These are phyloP conservation scores for Dromius quadrimaculatus DNA, from an alignment of 2,888 invertebrate genomes.

Conservation along the genomic window DNA sequence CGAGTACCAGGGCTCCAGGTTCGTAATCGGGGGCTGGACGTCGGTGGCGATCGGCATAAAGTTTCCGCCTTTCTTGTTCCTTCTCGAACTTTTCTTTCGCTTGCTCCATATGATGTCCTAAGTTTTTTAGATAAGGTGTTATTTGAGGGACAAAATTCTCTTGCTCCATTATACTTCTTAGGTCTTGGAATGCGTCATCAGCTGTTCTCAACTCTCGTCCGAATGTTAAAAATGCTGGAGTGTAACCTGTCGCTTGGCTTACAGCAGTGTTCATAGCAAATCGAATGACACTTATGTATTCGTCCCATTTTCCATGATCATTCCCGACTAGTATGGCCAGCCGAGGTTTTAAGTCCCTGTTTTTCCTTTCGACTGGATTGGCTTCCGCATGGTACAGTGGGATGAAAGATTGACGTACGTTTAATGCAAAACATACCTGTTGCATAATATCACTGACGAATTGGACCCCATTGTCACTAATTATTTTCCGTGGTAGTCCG, in stretches of 20 bases:
- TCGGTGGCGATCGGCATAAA: too few species aligned
- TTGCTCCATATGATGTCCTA: too few species aligned
- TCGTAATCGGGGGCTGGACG: too few species aligned
- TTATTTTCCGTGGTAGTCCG: conserved; percentile 57
- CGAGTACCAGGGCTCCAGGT: too few species aligned
- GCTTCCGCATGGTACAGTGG: conserved; percentile 59
- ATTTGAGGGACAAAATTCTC: conserved; percentile 55
- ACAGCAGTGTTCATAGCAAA: conserved; percentile 60
- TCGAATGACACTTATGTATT: conserved; percentile 52
- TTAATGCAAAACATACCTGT: conserved; percentile 55
- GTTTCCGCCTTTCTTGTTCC: too few species aligned
- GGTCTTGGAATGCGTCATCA: conserved; percentile 56
- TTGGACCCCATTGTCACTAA: conserved; percentile 58
- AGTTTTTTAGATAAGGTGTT: too few species aligned
- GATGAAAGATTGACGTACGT: conserved; percentile 56
- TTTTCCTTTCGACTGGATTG: conserved; percentile 59
- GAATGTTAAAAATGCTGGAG: conserved; percentile 59
- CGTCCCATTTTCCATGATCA: conserved; percentile 32
- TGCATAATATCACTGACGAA: conserved; percentile 57
- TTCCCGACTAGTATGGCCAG: conserved; percentile 54
- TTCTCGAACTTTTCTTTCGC: too few species aligned
- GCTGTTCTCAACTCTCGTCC: conserved; percentile 58
- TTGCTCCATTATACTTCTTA: conserved; percentile 53
- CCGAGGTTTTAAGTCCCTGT: conserved; percentile 56
- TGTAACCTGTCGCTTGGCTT: conserved; percentile 55